phyloP scores from a whole-genome alignment of 2,888 invertebrate genomes.

The Napeogenes sylphis region DNA sequence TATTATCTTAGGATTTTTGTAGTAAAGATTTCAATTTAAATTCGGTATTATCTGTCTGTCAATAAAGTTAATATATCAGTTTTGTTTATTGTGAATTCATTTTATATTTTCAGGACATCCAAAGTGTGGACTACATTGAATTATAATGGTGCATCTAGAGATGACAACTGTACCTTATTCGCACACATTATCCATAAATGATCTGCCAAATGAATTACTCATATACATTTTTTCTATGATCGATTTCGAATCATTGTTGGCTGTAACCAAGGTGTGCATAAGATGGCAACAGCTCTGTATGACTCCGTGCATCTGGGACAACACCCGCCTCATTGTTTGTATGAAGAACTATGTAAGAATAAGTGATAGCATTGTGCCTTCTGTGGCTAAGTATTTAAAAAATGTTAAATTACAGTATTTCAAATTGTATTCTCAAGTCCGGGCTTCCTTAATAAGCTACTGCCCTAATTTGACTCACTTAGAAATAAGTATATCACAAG shows the following conservation, averaged over 20 bases:
- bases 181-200: constrained; percentile 64
- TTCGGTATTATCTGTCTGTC: not conserved
- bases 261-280: constrained; percentile 69
- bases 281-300: constrained; percentile 73
- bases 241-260: constrained; percentile 70
- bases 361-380: constrained; percentile 73
- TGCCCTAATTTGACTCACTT: constrained; percentile 74
- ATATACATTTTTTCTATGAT: constrained; percentile 76
- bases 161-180: constrained; percentile 56
- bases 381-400: constrained; percentile 73
- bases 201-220: constrained; percentile 73
- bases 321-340: constrained; percentile 72
- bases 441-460: constrained; percentile 69
- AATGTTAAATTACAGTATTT: constrained; percentile 76
- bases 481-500: constrained; percentile 77
- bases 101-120: constrained; percentile 49
- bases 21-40: not conserved
- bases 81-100: not conserved
- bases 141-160: constrained; percentile 71
- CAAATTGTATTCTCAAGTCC: constrained; percentile 73
- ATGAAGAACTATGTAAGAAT: constrained; percentile 75
- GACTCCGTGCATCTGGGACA: constrained; percentile 73
- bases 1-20: not conserved
- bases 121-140: constrained; percentile 40
- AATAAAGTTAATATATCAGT: not conserved